These are phyloP conservation scores for Malthinus flaveolus DNA, from an alignment of 2,888 invertebrate species.

Conservation along the genomic window DNA sequence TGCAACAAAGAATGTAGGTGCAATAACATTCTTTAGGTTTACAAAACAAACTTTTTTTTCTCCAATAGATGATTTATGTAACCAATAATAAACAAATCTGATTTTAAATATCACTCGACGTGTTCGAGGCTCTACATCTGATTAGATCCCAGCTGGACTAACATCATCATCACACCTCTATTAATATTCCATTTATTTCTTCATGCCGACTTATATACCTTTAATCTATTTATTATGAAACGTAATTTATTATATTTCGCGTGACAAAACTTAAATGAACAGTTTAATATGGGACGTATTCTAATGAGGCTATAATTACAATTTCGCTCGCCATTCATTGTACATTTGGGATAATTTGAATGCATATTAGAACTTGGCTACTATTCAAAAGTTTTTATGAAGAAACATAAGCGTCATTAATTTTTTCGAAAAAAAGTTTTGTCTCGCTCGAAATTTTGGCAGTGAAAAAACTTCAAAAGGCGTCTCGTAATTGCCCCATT, in stretches of 20 bases:
- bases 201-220: constrained; percentile 26
- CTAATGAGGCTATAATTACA: too few species aligned
- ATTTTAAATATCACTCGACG: constrained; percentile 33
- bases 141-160: constrained; percentile 32
- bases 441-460: too few species aligned
- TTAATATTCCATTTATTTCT: constrained; percentile 35
- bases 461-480: too few species aligned
- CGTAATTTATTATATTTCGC: constrained; percentile 26
- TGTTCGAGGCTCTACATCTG: constrained; percentile 29
- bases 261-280: constrained; percentile 20
- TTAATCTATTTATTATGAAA: constrained; percentile 28
- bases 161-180: constrained; percentile 35
- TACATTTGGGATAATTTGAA: too few species aligned
- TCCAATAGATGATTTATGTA: too few species aligned
- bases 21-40: neutral
- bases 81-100: constrained; percentile 18
- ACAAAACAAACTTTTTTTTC: too few species aligned
- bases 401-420: too few species aligned
- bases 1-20: constrained; percentile 1
- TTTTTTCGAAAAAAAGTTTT: too few species aligned
- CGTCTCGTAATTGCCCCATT: too few species aligned
- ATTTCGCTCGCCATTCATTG: too few species aligned
- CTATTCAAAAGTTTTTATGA: too few species aligned
- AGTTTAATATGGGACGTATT: constrained; percentile 1
- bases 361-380: too few species aligned